Evolutionary conservation across 2,113 vertebrate species (phyloP).

Genomic region (Pampusana beccarii): DNA sequence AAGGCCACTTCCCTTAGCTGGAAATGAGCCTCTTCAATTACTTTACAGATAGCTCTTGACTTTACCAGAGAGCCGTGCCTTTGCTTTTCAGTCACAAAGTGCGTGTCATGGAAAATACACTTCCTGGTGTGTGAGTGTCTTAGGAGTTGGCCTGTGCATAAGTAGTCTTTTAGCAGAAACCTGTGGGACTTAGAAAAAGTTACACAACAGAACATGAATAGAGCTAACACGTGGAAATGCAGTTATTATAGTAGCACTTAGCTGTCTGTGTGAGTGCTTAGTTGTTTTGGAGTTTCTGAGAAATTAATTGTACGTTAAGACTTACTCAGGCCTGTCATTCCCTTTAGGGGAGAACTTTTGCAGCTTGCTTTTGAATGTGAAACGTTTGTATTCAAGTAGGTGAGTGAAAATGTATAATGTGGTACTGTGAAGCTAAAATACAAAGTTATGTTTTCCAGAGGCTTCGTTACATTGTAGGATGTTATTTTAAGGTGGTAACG

Average conservation of each 20-base stretch:
- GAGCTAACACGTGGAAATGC: not conserved
- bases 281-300: not conserved
- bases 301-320: not conserved
- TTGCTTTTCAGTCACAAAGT: constrained; percentile 45
- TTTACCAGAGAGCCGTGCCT: not conserved
- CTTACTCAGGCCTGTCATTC: not conserved
- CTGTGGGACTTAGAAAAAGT: not conserved
- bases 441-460: not conserved
- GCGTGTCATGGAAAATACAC: not conserved
- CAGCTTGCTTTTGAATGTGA: not conserved
- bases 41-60: not conserved
- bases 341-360: not conserved
- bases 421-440: not conserved
- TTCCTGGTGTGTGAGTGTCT: not conserved
- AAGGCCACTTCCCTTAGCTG: not conserved
- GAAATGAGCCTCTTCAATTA: not conserved
- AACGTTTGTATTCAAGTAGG: not conserved
- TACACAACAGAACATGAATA: not conserved
- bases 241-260: not conserved
- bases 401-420: not conserved
- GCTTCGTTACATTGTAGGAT: not conserved
- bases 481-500: constrained; percentile 14
- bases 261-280: not conserved
- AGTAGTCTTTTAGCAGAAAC: not conserved
- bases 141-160: not conserved